Percentiles rank a stretch among this genome's conserved stretches.
These are phyloP conservation scores for Iselma pallidipennis DNA, from an alignment of 2,888 invertebrate genomes.

Conservation along the genomic window DNA sequence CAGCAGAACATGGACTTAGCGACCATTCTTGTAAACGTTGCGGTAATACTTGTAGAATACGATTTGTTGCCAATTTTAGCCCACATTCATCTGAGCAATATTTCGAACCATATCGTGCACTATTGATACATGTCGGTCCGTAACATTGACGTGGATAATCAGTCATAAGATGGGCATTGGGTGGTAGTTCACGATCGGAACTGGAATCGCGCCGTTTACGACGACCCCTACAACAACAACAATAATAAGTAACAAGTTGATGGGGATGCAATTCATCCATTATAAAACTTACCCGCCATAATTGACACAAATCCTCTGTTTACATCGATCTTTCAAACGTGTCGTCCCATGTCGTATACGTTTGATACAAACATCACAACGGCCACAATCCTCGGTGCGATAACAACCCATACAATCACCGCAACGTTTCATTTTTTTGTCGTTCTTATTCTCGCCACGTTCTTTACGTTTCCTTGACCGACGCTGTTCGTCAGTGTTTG, in stretches of 20 bases:
- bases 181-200: conserved; percentile 55
- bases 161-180: conserved; percentile 62
- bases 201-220: conserved; percentile 51
- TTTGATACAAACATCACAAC: conserved; percentile 67
- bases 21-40: conserved; percentile 91
- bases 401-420: conserved; percentile 78
- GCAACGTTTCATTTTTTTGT: conserved; percentile 63
- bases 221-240: conserved; percentile 47
- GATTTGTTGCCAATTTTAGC: conserved; percentile 79
- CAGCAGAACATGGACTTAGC: conserved; percentile 81
- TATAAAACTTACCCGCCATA: conserved; percentile 44
- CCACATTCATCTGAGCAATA: conserved; percentile 95
- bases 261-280: too few species aligned
- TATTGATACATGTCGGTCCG: conserved; percentile 84
- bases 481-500: too few species aligned
- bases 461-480: conserved; percentile 48
- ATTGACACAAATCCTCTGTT: conserved; percentile 58
- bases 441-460: conserved; percentile 49
- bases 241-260: conserved; percentile 21
- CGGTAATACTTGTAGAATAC: conserved; percentile 75
- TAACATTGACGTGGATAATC: conserved; percentile 81
- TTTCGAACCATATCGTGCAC: conserved; percentile 79
- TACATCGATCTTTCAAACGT: conserved; percentile 56
- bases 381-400: conserved; percentile 69
- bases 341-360: conserved; percentile 44